Evolutionary conservation across 1,140 invertebrate genomes (phyloP), one percentile per base, ranked within the genome.

Genomic region (Amyelois transitella): DNA sequence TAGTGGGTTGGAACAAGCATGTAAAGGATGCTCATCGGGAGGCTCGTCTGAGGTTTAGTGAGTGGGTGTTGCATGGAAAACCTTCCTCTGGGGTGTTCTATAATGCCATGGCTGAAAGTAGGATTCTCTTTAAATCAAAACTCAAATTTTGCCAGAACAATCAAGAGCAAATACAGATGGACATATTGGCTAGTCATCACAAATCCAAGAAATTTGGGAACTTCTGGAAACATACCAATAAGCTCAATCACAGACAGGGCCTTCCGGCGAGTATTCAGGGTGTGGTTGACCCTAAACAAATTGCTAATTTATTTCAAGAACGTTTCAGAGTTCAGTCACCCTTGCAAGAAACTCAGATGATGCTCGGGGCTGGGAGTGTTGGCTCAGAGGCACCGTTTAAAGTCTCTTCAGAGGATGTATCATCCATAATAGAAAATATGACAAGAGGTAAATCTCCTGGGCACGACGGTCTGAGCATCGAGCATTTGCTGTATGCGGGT

Each of bases 401-500:
- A 8, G 18, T 50, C 49, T 18, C 55, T 28, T 47, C 52, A 0
- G 55, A 52, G 14, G 14, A 14, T 12, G 45, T 61, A 6, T 21
- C 10, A 0, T 19, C 0, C 12, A 25, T 48, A n/a, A 51, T 56
- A 20, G 45, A 55, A 19, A 18, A 14, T 2, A 58, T 62, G 55
- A 19, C 43, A 17, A 25, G 52, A 18, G 60, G 60, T 2, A 62
- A 58, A 24, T 62, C 55, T 4, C 52, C 60, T 21, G 51, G 60
- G 19, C 55, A 58, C 12, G 55, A 63, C 28, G 52, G 49, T 32
- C 52, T 63, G 22, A 64, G 57, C 17, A 50, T 64, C 2, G 53
- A 59, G 25, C 62, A 59, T 18, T 51, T 64, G 22, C 57, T 51
- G 32, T 58, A 57, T 49, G 62, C 62, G 22, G 54, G 57, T 2